A percentile compares a stretch with the other conserved stretches of the same genome.
Conservation (phyloP, 2,888 invertebrate genomes). For the Bibio marci region DNA sequence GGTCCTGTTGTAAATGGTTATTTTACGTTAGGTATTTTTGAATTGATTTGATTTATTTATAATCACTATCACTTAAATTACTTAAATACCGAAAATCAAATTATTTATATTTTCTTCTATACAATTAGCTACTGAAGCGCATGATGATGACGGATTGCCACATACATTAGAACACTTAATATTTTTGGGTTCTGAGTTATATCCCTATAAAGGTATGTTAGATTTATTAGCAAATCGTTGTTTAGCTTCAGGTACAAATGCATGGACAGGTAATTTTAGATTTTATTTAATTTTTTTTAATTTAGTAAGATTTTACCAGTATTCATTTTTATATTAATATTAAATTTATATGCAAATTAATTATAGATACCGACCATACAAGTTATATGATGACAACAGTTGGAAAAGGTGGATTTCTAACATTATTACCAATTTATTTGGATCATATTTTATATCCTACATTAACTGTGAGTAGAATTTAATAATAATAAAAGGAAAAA, state of each 20-base stretch:
- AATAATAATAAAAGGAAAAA: background rate
- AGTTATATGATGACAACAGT: constrained; percentile 81
- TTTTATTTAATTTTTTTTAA: background rate
- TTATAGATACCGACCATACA: constrained; percentile 59
- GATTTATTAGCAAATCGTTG: constrained; percentile 80
- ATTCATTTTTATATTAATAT: no score
- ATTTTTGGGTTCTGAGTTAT: constrained; percentile 77
- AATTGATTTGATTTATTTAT: no score
- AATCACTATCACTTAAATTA: no score
- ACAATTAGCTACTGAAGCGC: constrained; percentile 72
- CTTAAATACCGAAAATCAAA: no score
- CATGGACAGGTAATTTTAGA: constrained; percentile 60
- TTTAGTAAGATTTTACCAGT: constrained; percentile 1
- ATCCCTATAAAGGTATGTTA: constrained; percentile 77
- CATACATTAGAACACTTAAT: constrained; percentile 86
- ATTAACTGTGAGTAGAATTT: constrained; percentile 37
- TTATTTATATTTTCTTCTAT: no score
- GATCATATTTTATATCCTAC: constrained; percentile 80
- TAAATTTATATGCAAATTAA: no score
- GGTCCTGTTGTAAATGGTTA: constrained; percentile 83
- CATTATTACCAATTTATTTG: constrained; percentile 75
- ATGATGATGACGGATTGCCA: constrained; percentile 82
- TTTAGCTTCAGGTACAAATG: constrained; percentile 82
- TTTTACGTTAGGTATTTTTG: constrained; percentile 75
- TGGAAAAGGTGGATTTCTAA: constrained; percentile 71